Evolutionary conservation across 2,888 invertebrate species (phyloP), one percentile per base, ranked within the genome.

Genomic region (Cheilosia variabilis): DNA sequence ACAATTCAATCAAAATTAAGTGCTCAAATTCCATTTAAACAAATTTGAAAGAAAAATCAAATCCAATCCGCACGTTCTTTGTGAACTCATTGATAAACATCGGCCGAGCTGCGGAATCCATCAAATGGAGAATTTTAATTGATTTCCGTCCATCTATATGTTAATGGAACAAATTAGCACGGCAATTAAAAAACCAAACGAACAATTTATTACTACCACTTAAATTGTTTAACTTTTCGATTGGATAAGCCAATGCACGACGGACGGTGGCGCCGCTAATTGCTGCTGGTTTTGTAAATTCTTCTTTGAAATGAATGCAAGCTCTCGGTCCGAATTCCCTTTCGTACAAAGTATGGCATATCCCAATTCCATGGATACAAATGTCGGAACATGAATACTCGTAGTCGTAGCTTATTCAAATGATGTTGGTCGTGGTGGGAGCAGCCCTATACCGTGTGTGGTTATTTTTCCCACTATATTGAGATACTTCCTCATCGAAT

Each of bases 401-500:
- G 31, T 2, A 31, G 31, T 31, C 31, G 9, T 9, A 1, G n/a
- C 6, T 43, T 41, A 34, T 50, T 34, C 58, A 37, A 22, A 43
- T 55, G n/a, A 41, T 34, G 24, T 17, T 17, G 9, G 22, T n/a
- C 27, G 52, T n/a, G 60, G 13, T 19, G 60, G 19, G 34, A 22
- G 57, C 7, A 27, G 17, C 58, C 50, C 58, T 58, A 10, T 34
- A 34, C 34, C 45, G 34, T 34, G 57, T n/a, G 69, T 57, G 31
- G 50, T 34, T 6, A 15, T 52, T 1, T 6, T 27, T 27, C 27
- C 27, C 34, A 13, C 37, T 53, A 7, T 47, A 47, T 41, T 71
- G 41, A 63, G 62, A 73, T 73, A 63, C 72, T 73, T 73, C 72
- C 72, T 73, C 72, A 53, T 73, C 72, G 34, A 55, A 15, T 45